Evolutionary conservation across 2,113 vertebrate species (phyloP).

Genomic region (Eurystomus gularis): DNA sequence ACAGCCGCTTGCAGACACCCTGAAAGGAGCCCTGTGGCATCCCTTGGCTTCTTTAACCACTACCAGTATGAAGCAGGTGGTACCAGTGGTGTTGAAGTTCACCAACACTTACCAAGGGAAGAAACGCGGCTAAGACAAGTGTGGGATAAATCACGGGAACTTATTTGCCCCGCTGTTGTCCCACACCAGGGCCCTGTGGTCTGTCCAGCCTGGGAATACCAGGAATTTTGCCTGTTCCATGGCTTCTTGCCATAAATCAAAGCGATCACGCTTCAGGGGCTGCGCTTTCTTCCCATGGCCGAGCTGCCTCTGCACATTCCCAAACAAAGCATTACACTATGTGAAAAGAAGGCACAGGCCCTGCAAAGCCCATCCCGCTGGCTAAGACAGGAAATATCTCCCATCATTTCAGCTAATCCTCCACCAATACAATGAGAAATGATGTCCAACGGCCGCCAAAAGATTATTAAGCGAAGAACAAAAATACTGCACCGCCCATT

Average conservation of each 20-base stretch:
- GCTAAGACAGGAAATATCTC: conserved; percentile 78
- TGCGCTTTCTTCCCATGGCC: neutral
- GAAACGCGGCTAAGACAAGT: neutral
- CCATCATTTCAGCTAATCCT: conserved; percentile 75
- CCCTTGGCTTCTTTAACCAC: neutral
- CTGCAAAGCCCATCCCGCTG: conserved; percentile 72
- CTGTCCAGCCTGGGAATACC: conserved; percentile 22
- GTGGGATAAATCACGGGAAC: fast-evolving
- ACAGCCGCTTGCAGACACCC: neutral
- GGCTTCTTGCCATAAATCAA: neutral
- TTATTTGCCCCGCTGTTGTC: neutral
- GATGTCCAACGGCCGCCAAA: conserved; percentile 64
- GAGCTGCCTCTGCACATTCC: conserved; percentile 68
- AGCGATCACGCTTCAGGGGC: neutral
- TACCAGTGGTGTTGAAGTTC: fast-evolving
- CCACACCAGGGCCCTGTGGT: neutral
- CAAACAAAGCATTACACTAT: conserved; percentile 70
- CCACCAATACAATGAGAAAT: conserved; percentile 78
- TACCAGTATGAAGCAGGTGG: fast-evolving
- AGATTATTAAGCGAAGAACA: conserved; percentile 74
- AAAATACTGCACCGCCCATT: conserved; percentile 70
- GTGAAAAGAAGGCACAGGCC: conserved; percentile 67
- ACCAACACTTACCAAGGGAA: neutral
- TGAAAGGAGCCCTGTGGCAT: neutral
- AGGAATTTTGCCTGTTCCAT: neutral